phyloP scores from a whole-genome alignment of 2,113 vertebrate species.

The Oreotrochilus melanogaster region DNA sequence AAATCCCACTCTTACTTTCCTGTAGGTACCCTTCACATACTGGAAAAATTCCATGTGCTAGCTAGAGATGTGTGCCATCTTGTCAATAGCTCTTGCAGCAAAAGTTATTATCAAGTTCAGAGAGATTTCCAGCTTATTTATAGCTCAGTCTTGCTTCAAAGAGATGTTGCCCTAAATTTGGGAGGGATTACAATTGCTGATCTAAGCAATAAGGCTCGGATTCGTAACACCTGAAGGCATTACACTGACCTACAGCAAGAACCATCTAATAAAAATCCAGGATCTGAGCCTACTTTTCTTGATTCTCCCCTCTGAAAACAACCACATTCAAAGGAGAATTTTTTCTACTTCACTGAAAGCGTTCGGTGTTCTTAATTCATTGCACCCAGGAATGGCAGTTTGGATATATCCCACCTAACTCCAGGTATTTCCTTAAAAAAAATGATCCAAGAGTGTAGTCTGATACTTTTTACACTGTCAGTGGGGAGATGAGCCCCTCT shows the following conservation, averaged over 20 bases:
- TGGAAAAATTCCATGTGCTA: neutral
- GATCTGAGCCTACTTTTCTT: neutral
- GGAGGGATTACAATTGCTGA: neutral
- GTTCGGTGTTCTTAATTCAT: neutral
- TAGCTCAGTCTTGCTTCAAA: conserved; percentile 30
- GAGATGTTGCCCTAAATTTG: conserved; percentile 30
- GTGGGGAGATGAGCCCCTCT: neutral
- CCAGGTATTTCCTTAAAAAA: neutral
- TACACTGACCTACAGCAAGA: conserved; percentile 9
- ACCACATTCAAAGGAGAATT: neutral
- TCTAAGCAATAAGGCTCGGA: conserved; percentile 16
- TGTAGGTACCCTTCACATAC: no score
- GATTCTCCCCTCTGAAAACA: neutral
- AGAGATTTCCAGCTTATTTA: conserved; percentile 15
- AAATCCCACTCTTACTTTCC: no score
- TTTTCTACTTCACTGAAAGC: neutral
- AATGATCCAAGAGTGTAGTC: neutral
- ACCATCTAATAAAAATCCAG: neutral
- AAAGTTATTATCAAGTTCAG: neutral
- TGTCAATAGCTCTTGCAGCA: neutral
- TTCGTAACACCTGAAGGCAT: conserved; percentile 5
- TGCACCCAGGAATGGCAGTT: neutral
- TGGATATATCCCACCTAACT: neutral
- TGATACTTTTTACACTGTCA: neutral
- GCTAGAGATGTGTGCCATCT: neutral